Evolutionary conservation across 2,113 vertebrate species (phyloP).

Genomic region (Argyrosomus japonicus): DNA sequence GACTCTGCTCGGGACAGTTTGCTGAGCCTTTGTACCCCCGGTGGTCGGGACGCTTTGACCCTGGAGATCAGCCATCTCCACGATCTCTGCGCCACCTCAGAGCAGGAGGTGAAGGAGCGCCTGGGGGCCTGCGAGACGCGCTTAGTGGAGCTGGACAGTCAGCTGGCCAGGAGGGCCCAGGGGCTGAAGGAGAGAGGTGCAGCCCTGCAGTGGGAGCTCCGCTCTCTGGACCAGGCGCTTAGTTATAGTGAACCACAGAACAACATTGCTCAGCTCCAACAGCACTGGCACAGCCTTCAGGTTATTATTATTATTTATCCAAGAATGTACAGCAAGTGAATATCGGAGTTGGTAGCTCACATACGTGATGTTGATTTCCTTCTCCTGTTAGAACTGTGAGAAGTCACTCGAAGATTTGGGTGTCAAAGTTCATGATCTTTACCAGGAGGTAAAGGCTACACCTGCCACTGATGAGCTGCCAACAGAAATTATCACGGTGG

Average conservation of each 20-base stretch:
- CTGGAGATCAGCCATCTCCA: slow-evolving; percentile 79
- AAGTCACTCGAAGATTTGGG: slow-evolving; percentile 66
- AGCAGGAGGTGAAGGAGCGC: slow-evolving; percentile 69
- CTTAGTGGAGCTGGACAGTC: slow-evolving; percentile 65
- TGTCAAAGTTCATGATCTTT: slow-evolving; percentile 71
- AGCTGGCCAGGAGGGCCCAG: slow-evolving; percentile 29
- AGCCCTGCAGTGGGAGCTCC: slow-evolving; percentile 79
- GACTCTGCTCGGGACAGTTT: slow-evolving; percentile 74
- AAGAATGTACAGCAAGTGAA: not conserved
- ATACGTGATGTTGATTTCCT: not conserved
- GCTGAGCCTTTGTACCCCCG: slow-evolving; percentile 76
- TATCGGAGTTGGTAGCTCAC: not conserved
- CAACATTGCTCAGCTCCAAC: slow-evolving; percentile 76
- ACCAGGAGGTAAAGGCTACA: slow-evolving; percentile 57
- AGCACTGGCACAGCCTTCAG: slow-evolving; percentile 82
- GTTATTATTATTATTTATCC: slow-evolving; percentile 49
- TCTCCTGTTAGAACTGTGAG: slow-evolving; percentile 74
- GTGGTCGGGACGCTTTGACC: slow-evolving; percentile 74
- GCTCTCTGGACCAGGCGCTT: slow-evolving; percentile 77
- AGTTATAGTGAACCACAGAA: slow-evolving; percentile 67
- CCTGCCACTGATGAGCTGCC: slow-evolving; percentile 64
- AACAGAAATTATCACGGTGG: slow-evolving; percentile 57
- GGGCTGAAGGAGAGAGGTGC: slow-evolving; percentile 71
- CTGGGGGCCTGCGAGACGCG: slow-evolving; percentile 66
- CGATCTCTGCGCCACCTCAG: slow-evolving; percentile 70